Percentiles rank a stretch among this genome's conserved stretches.
These are phyloP conservation scores for Alligator mississippiensis DNA, from an alignment of 2,113 vertebrate species.

Conservation along the genomic window DNA sequence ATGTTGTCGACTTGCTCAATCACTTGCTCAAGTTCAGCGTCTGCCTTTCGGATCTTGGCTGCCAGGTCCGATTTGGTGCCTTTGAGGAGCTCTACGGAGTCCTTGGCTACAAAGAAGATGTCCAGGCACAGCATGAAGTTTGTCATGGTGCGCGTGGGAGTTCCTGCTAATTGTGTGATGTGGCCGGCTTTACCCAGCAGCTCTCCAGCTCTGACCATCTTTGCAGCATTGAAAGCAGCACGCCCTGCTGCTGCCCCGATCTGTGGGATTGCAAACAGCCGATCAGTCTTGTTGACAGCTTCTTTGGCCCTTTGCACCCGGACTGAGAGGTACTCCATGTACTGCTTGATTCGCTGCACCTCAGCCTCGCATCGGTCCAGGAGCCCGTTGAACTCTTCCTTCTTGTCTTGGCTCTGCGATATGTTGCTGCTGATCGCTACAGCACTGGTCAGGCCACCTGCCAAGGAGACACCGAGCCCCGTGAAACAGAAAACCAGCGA, in stretches of 20 bases:
- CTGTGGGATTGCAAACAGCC: constrained; percentile 75
- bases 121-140: constrained; percentile 78
- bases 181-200: constrained; percentile 68
- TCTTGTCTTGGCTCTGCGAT: constrained; percentile 79
- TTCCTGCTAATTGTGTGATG: constrained; percentile 67
- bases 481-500: not conserved
- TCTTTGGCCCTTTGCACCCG: constrained; percentile 61
- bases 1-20: not conserved
- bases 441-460: constrained; percentile 77
- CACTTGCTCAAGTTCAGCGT: constrained; percentile 74
- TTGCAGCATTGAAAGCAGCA: constrained; percentile 75
- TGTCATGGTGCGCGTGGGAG: constrained; percentile 78
- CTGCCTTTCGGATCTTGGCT: constrained; percentile 73
- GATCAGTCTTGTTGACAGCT: constrained; percentile 70
- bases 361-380: constrained; percentile 60
- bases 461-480: constrained; percentile 76
- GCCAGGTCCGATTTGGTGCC: constrained; percentile 81
- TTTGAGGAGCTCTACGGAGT: constrained; percentile 77
- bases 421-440: constrained; percentile 79
- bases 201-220: constrained; percentile 70
- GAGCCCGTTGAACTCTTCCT: constrained; percentile 69
- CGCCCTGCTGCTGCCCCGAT: constrained; percentile 74
- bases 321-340: constrained; percentile 71
- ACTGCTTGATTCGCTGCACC: constrained; percentile 75
- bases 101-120: constrained; percentile 79